phyloP scores from a whole-genome alignment of 2,888 invertebrate species.

The Thysanoteuthis rhombus region DNA sequence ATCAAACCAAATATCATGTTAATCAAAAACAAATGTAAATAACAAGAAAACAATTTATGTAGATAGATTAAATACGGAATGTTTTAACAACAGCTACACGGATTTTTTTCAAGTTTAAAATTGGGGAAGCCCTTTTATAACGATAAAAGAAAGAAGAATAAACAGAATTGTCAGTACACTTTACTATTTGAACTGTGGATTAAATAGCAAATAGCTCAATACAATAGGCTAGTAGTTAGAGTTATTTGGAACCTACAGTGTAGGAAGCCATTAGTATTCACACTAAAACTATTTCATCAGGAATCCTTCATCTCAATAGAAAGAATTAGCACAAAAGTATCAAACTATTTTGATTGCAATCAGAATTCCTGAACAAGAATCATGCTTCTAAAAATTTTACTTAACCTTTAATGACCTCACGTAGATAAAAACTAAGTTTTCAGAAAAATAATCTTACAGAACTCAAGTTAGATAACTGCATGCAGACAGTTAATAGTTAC shows the following conservation, averaged over 20 bases:
- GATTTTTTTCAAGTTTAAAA: not conserved
- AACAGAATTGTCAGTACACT: not conserved
- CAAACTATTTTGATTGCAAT: not conserved
- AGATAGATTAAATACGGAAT: not conserved
- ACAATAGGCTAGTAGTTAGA: too few relatives aligned
- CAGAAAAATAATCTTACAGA: not conserved
- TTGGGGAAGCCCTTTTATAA: not conserved
- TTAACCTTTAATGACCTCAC: not conserved
- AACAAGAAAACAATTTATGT: not conserved
- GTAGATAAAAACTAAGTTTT: not conserved
- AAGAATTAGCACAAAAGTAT: not conserved
- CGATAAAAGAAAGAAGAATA: not conserved
- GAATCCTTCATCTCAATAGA: not conserved
- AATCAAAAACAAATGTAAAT: conserved; percentile 17
- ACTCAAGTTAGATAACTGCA: not conserved
- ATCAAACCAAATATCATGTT: conserved; percentile 24
- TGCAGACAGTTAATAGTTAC: not conserved
- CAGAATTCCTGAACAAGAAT: not conserved
- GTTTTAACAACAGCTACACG: not conserved
- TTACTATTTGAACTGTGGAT: not conserved
- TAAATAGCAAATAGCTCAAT: too few relatives aligned
- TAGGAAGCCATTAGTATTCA: not conserved
- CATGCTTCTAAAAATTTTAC: not conserved
- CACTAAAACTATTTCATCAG: not conserved
- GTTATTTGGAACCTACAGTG: not conserved